Evolutionary conservation across 2,888 invertebrate species (phyloP).

Genomic region (Smittia sp.): DNA sequence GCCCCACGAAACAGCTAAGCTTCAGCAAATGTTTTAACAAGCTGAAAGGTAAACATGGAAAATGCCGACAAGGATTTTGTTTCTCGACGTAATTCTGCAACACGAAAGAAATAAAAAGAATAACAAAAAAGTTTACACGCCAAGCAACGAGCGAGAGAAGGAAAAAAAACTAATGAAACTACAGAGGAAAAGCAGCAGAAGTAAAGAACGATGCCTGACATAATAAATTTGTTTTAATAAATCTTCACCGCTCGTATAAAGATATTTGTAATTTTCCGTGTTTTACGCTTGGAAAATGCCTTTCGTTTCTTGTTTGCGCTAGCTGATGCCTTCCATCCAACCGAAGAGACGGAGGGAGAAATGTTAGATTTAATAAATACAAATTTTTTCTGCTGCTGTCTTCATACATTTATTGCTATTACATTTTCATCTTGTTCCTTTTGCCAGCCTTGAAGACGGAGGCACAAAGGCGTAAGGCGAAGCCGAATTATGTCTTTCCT

Average conservation of each 20-base stretch:
- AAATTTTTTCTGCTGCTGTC: not conserved
- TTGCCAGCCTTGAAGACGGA: not conserved
- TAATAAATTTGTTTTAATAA: constrained; percentile 39
- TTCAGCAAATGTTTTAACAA: not conserved
- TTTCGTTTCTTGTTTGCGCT: not conserved
- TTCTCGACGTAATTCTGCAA: not conserved
- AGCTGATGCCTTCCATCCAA: not conserved
- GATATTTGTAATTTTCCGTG: constrained; percentile 32
- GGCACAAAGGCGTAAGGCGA: not conserved
- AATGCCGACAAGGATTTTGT: not conserved
- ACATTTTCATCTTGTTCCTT: no score
- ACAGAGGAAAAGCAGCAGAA: constrained; percentile 3
- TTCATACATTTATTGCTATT: no score
- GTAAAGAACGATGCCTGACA: constrained; percentile 34
- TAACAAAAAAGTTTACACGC: constrained; percentile 18
- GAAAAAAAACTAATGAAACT: constrained; percentile 26
- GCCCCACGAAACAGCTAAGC: no score
- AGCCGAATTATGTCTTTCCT: not conserved
- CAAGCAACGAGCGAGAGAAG: not conserved
- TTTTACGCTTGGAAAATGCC: constrained; percentile 23
- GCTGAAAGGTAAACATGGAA: not conserved
- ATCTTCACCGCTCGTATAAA: constrained; percentile 29
- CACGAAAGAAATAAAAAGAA: constrained; percentile 4
- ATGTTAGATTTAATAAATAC: not conserved
- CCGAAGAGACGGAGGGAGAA: not conserved